Base-by-base conservation (phyloP, 2,888 invertebrate species). In the Anticlea derivata region DNA sequence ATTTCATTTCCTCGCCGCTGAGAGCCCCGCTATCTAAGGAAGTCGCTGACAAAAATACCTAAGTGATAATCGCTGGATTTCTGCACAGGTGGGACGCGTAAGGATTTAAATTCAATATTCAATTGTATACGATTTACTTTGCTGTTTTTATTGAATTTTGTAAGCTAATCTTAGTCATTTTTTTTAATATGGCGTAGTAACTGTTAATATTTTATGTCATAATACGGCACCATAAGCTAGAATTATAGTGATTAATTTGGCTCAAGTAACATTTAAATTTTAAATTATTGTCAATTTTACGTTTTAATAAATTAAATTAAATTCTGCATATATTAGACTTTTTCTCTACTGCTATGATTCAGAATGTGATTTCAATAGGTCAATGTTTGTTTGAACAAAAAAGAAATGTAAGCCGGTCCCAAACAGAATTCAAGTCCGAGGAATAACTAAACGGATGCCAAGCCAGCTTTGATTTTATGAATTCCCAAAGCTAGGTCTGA, bases 1-100 rank as follows among this genome's bases (percentile, higher is more conserved):
- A 90, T 91, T 91, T 90, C 91, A 91, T 91, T 91, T 91, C 91
- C 91, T 85, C 75, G 71, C 72, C 65, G 72, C 76, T 78, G 78
- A 80, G 76, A 85, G 81, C 83, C 70, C 60, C 80, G 83, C 84
- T 86, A 87, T 89, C 85, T 82, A 70, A 83, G 87, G 86, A 89
- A 88, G 86, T 81, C 66, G 72, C 79, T 80, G 84, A 87, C 86
- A 82, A 87, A 88, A 89, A 88, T 87, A 83, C 82, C 81, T 78
- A 81, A 86, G 83, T 86, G 88, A 86, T 86, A 87, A 88, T 87
- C 83, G 78, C 71, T 79, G 82, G 76, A 85, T 83, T 17, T 80
- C 80, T 67, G 73, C 76, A 75, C 77, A 79, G 80, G 78, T 80
- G 72, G 65, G 68, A 77, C 47, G 54, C 51, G 41, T 45, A 26